Conservation (phyloP, 2,888 invertebrate genomes). For the Nomada fabriciana region DNA sequence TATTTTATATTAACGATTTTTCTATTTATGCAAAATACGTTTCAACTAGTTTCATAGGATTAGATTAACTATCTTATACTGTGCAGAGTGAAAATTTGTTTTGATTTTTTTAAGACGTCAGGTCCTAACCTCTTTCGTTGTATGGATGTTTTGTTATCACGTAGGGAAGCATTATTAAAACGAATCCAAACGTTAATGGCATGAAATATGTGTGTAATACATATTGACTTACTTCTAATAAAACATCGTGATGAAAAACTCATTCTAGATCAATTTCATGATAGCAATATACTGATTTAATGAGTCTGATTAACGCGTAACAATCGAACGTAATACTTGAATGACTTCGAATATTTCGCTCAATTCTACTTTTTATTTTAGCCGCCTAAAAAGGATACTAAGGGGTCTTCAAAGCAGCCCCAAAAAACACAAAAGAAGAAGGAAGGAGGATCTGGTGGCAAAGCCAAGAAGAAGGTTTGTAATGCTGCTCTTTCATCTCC, state of each 20-base stretch:
- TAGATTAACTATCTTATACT: neutral
- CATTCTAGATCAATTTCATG: conserved; percentile 67
- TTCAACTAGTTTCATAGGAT: neutral
- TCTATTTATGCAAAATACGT: neutral
- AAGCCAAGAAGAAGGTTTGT: conserved; percentile 97
- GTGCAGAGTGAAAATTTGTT: neutral
- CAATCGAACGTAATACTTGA: neutral
- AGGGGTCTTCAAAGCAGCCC: conserved; percentile 95
- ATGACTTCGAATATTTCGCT: neutral
- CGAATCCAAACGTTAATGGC: neutral
- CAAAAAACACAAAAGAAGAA: conserved; percentile 98
- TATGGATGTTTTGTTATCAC: conserved; percentile 43
- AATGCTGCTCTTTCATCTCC: neutral
- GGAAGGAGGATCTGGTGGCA: conserved; percentile 97
- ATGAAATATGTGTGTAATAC: neutral
- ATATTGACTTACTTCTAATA: neutral
- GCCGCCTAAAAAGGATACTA: conserved; percentile 97
- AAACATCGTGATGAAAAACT: conserved; percentile 47
- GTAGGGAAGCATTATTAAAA: neutral
- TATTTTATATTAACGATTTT: neutral
- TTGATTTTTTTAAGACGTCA: neutral
- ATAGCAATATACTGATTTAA: conserved; percentile 84
- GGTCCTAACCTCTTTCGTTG: conserved; percentile 12
- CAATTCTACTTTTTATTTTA: conserved; percentile 83
- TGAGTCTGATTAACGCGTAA: conserved; percentile 81